A percentile compares a stretch with the other conserved stretches of the same genome.
phyloP scores from a whole-genome alignment of 2,797 vertebrate species.

The Martes flavigula region DNA sequence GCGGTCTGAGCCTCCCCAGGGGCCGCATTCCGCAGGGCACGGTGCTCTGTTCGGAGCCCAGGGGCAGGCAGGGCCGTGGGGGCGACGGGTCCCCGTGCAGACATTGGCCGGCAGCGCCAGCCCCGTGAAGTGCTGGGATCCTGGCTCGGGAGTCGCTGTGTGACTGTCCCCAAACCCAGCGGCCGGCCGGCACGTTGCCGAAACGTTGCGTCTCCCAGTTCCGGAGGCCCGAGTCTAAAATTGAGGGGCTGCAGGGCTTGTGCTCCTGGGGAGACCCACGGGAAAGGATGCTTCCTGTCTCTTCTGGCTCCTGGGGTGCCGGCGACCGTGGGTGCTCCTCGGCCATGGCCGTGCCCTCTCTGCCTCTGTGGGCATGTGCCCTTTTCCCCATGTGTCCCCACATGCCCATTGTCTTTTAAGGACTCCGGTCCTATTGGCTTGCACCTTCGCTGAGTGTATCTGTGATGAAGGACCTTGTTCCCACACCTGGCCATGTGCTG shows the following conservation, averaged over 20 bases:
- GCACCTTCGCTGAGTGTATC: fast-evolving
- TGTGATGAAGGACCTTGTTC: fast-evolving
- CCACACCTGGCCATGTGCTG: neutral
- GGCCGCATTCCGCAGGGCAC: fast-evolving
- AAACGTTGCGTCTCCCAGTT: fast-evolving
- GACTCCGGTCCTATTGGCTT: fast-evolving
- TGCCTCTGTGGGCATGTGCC: fast-evolving
- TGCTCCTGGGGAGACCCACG: fast-evolving
- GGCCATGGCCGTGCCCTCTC: fast-evolving
- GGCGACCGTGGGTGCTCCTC: fast-evolving
- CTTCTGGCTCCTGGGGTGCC: neutral
- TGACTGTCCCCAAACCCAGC: too few relatives aligned
- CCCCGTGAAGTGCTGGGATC: neutral
- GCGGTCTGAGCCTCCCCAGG: too few relatives aligned
- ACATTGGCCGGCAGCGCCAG: too few relatives aligned
- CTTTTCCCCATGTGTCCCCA: too few relatives aligned
- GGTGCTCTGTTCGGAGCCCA: neutral
- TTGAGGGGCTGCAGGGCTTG: fast-evolving
- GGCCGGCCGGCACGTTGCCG: neutral
- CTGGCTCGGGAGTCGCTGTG: fast-evolving
- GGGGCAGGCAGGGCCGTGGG: neutral
- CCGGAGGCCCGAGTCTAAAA: fast-evolving
- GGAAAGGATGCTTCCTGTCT: neutral
- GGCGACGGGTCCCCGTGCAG: neutral
- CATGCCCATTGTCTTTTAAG: fast-evolving